Conservation (phyloP, 1,140 invertebrate genomes). For the Drosophila dunni region DNA sequence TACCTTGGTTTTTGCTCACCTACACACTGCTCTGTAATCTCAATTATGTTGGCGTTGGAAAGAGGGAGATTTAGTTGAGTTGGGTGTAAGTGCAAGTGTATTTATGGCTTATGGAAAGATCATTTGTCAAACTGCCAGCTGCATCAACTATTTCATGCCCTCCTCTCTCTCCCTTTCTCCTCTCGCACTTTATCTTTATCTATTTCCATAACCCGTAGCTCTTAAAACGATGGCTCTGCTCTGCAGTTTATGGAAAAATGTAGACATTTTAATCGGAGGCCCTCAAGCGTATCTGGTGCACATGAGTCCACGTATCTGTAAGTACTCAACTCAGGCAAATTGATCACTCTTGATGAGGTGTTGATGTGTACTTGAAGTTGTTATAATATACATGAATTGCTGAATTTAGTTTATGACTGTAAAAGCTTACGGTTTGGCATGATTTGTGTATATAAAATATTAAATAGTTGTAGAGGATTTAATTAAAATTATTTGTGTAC, state of each 20-base stretch:
- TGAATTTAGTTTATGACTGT: not conserved
- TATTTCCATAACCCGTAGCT: not conserved
- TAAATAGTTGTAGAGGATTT: too few species aligned
- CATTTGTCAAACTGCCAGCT: constrained; percentile 46
- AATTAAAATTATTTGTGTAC: too few species aligned
- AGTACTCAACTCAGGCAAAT: constrained; percentile 1
- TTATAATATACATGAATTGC: not conserved
- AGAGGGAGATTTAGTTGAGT: constrained; percentile 13
- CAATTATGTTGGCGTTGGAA: not conserved
- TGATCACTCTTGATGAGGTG: constrained; percentile 10
- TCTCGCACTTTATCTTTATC: too few species aligned
- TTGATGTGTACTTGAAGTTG: not conserved
- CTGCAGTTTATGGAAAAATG: constrained; percentile 40
- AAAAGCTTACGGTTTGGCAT: too few species aligned
- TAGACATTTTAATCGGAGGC: constrained; percentile 18
- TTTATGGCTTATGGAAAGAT: constrained; percentile 43
- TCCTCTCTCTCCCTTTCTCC: not conserved
- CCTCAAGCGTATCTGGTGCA: not conserved
- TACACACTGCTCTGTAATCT: not conserved
- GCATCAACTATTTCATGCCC: constrained; percentile 1
- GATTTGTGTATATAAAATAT: too few species aligned
- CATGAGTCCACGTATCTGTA: not conserved
- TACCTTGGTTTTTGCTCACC: not conserved
- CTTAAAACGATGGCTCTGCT: constrained; percentile 10
- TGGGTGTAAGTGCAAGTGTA: constrained; percentile 28